Evolutionary conservation across 1,140 invertebrate species (phyloP), one percentile per base, ranked within the genome.

Genomic region (Aricia agestis): DNA sequence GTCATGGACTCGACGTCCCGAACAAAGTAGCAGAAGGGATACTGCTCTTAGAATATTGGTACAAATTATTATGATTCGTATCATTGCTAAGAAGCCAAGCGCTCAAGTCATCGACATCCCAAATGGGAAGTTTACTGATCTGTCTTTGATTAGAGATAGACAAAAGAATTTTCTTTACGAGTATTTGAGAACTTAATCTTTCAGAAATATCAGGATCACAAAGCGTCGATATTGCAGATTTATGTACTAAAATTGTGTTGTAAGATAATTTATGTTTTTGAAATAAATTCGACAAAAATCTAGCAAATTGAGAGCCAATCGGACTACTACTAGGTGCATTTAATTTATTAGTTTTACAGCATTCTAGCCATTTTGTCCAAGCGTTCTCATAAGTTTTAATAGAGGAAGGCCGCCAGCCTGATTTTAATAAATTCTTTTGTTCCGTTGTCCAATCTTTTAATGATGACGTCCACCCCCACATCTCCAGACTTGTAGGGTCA

Each of bases 401-500:
- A 18, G 73, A 73, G 0, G 78, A 79, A 10, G 57, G 0, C 13
- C 76, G 71, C 74, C 76, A 78, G 9, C 25, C 36, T 19, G 63
- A 45, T 11, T 31, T 58, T 59, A 73, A 59, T 17, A 79, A 68
- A 1, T 71, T 32, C 19, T 61, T 57, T 75, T 82, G 76, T 25
- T 71, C 18, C n/a, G 31, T 1, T 58, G 71, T 66, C 78, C 79
- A 78, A 10, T 45, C 66, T 45, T 13, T 73, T 66, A 78, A 15
- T 2, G 42, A 41, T 11, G 69, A 45, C 1, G 41, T 41, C 77
- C 78, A 82, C 76, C 79, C 77, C 72, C 74, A 83, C 79, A 80
- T 74, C 72, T 80, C 85, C 82, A 86, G 1, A 81, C 77, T 42
- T 87, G 75, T 58, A 89, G 72, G 6, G 13, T 65, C 57, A 86